phyloP scores from a whole-genome alignment of 1,140 invertebrate genomes.

The Brachionus asplanchnoidis region DNA sequence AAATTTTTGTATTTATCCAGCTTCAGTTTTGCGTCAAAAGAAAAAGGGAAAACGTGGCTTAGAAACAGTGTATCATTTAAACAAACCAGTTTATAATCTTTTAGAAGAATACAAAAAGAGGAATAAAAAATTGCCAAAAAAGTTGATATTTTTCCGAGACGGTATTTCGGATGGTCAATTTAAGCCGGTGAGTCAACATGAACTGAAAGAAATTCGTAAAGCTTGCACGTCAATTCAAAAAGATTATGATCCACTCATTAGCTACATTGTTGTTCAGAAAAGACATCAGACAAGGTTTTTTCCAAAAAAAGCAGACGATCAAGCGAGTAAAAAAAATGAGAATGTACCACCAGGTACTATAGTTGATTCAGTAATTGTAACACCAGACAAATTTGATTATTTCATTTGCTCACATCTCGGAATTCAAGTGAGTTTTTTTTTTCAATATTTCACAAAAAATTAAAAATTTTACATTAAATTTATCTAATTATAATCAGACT shows the following conservation, averaged over 20 bases:
- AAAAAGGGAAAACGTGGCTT: neutral
- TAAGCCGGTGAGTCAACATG: neutral
- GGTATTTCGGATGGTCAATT: conserved; percentile 27
- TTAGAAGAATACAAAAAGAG: neutral
- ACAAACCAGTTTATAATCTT: neutral
- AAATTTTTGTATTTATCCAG: neutral
- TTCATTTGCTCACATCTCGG: conserved; percentile 43
- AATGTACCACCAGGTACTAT: conserved; percentile 78
- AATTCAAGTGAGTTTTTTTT: conserved; percentile 15
- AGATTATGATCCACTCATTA: conserved; percentile 54
- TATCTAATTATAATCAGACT: no score
- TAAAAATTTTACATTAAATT: neutral
- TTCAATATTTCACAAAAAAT: neutral
- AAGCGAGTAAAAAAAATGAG: conserved; percentile 31
- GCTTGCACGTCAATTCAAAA: neutral
- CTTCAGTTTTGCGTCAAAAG: neutral
- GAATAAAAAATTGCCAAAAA: neutral
- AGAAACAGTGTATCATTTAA: neutral
- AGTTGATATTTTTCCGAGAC: conserved; percentile 17
- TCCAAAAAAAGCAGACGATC: neutral
- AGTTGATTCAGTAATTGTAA: conserved; percentile 74
- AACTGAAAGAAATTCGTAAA: neutral
- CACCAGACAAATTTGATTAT: conserved; percentile 70
- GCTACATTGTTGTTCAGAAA: conserved; percentile 83
- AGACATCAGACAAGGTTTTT: conserved; percentile 71